These are phyloP conservation scores for Labrus mixtus DNA, from an alignment of 2,113 vertebrate species.

Conservation along the genomic window DNA sequence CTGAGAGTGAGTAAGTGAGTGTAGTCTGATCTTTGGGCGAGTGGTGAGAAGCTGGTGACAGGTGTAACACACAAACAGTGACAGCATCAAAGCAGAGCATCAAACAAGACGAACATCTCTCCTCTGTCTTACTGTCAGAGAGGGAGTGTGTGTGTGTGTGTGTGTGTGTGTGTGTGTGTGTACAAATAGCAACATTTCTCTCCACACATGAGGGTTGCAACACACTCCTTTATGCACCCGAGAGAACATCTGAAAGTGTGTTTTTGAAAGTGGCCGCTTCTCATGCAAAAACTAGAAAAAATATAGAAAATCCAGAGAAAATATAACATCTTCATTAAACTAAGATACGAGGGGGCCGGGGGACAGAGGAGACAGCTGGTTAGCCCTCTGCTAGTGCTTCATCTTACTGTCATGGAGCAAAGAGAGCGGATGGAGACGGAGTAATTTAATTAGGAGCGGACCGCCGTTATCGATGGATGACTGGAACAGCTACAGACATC, in stretches of 20 bases:
- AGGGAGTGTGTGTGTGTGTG: too few relatives aligned
- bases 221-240: not conserved
- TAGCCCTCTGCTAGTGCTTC: conserved; percentile 71
- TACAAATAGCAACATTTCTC: not conserved
- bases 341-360: conserved; percentile 37
- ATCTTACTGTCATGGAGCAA: conserved; percentile 79
- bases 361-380: conserved; percentile 78
- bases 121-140: not conserved
- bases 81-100: not conserved
- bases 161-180: too few relatives aligned
- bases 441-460: conserved; percentile 78
- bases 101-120: not conserved
- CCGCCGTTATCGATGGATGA: conserved; percentile 77
- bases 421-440: conserved; percentile 72
- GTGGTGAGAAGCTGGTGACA: not conserved
- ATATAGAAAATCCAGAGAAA: conserved; percentile 60
- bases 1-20: not conserved
- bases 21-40: not conserved
- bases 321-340: conserved; percentile 61
- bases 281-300: conserved; percentile 27
- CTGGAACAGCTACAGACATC: conserved; percentile 69
- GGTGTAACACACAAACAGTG: not conserved
- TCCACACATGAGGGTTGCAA: not conserved
- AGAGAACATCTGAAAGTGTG: not conserved
- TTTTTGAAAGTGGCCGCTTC: conserved; percentile 46